These are phyloP conservation scores for Coregonus ussuriensis DNA, from an alignment of 2,797 vertebrate species.

Conservation along the genomic window DNA sequence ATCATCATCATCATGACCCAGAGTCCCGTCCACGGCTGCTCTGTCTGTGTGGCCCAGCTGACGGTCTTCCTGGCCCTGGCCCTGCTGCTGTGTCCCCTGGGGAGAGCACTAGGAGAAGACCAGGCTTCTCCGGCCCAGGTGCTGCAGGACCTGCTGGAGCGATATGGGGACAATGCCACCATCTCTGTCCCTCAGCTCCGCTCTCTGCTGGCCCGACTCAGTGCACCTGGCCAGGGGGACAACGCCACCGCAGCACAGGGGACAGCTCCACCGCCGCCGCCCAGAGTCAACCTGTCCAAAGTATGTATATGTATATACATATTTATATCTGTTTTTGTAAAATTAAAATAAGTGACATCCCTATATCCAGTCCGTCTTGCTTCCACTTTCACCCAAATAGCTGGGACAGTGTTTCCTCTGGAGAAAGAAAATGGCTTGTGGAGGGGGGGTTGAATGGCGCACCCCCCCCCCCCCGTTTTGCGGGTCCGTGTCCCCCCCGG, in stretches of 20 bases:
- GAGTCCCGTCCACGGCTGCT: constrained; percentile 14
- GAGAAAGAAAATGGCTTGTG: too few species aligned
- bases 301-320: constrained; percentile 56
- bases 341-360: too few species aligned
- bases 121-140: constrained; percentile 74
- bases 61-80: constrained; percentile 46
- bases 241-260: constrained; percentile 23
- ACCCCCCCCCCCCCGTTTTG: too few species aligned
- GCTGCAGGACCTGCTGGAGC: constrained; percentile 84
- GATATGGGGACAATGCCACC: constrained; percentile 80
- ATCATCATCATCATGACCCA: constrained; percentile 60
- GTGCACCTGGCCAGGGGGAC: constrained; percentile 62
- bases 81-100: constrained; percentile 53
- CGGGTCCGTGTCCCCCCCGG: too few species aligned
- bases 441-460: too few species aligned
- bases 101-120: constrained; percentile 43
- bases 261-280: background rate
- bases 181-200: constrained; percentile 87
- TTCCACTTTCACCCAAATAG: too few species aligned
- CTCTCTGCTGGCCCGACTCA: constrained; percentile 76
- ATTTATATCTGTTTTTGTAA: too few species aligned
- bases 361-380: too few species aligned
- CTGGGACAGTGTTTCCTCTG: too few species aligned
- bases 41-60: constrained; percentile 29
- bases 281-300: constrained; percentile 76